Base-by-base conservation (phyloP, 1,140 invertebrate species). In the Kradibia gibbosae region DNA sequence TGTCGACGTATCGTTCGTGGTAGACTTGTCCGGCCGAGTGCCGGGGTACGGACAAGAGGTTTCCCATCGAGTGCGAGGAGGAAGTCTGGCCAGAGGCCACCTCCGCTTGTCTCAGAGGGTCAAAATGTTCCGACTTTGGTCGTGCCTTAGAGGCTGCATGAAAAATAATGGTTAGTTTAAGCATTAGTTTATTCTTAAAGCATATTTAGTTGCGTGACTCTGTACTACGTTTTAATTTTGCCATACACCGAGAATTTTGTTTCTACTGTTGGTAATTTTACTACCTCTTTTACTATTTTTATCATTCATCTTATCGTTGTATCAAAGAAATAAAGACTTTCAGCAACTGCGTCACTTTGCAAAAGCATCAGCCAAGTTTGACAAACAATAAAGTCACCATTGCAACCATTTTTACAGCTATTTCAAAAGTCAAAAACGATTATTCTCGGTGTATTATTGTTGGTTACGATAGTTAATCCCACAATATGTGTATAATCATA, bases 81-180 rank as follows among this genome's bases (percentile, higher is more conserved):
- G 90, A 87, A n/a, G 62, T 31, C 25, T 78, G 75, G 25, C 50
- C 28, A 25, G 79, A 48, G 75, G 85, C 86, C 83, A 82, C 84
- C 74, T 86, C 87, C 74, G 80, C 73, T 84, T 84, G 72, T 86
- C 85, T 85, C 13, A 87, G 78, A 34, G 87, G 85, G 45, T 91
- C 90, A 87, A 90, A 89, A 78, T 89, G 88, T 84, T 91, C 91
- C 84, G 90, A 91, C 84, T 89, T 91, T 80, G 90, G 90, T 74
- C 91, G 88, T 80, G 86, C 80, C 86, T 91, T 91, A 90, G 88
- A 86, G 82, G 86, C 90, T 91, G 88, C 88, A 87, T 87, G 86
- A 86, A 88, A 89, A 85, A 74, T 85, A 88, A 87, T 84, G 74
- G 88, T 90, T 90, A 90, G 89, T 90, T 81, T 0, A 90, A 90